These are phyloP conservation scores for Drosophila tanythrix DNA, from an alignment of 2,888 invertebrate species.

Conservation along the genomic window DNA sequence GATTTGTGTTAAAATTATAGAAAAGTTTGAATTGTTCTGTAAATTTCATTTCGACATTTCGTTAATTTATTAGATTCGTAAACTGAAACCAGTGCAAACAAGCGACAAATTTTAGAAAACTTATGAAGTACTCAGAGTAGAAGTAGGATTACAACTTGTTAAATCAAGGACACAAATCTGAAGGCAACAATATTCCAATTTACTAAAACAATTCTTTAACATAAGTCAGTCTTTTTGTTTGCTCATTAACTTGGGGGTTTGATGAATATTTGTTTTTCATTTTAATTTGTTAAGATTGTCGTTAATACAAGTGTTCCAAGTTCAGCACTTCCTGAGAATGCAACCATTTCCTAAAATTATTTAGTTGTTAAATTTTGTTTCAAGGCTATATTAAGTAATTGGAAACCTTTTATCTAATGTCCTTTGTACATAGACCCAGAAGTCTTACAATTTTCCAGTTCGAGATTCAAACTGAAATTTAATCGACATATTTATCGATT, in stretches of 20 bases:
- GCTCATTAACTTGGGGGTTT: neutral
- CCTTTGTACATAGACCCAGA: conserved; percentile 1
- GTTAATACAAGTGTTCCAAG: neutral
- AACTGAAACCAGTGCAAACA: neutral
- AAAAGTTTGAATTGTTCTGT: neutral
- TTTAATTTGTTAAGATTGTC: neutral
- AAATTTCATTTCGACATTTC: neutral
- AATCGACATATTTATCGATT: neutral
- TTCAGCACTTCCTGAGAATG: neutral
- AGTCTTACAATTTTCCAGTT: neutral
- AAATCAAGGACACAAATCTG: neutral
- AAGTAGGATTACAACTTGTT: neutral
- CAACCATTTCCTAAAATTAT: neutral
- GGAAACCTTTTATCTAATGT: neutral
- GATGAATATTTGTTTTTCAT: neutral
- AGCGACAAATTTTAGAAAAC: neutral
- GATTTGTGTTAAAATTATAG: neutral
- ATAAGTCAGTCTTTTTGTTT: neutral
- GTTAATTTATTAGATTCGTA: neutral
- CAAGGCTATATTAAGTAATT: neutral
- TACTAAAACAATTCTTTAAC: neutral
- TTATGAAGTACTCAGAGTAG: neutral
- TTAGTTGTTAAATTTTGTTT: neutral
- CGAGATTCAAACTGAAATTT: neutral
- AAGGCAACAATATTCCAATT: neutral